Base-by-base conservation (phyloP, 2,113 vertebrate species). In the Etia nguti region DNA sequence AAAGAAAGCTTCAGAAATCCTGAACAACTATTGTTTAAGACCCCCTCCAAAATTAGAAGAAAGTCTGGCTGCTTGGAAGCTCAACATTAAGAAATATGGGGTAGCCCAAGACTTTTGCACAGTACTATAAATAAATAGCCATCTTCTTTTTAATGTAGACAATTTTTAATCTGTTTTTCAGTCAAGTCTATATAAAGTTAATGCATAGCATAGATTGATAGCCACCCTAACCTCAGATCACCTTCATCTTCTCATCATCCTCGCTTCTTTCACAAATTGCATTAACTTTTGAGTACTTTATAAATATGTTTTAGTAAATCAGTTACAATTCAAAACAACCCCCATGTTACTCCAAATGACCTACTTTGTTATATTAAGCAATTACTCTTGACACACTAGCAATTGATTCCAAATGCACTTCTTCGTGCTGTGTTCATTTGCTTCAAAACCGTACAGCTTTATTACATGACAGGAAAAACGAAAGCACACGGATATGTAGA, bases 401-500 rank as follows among this genome's bases (percentile, higher is more conserved):
- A 50, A 34, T n/a, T 77, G 46, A 31, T 77, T 50, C 73, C 73
- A 77, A 77, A 77, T 52, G 46, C 26, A 75, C 57, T 9, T 60
- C 8, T 36, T 15, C 4, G 4, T 48, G 10, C 22, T 54, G 9
- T 50, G 7, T 83, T 50, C 26, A 77, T 52, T 77, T 77, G 46
- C 46, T 50, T 77, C 73, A 77, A 50, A 77, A 20, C 56, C 38
- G 11, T 48, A 26, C 56, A 26, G 48, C 77, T 62, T 26, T 9
- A 82, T 87, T 59, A 52, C 16, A 43, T 26, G 52, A 50, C 48
- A 24, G 26, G 9, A 26, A 81, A 59, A 73, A 65, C 22, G 5
- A 79, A 41, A 48, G 11, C 73, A 41, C 54, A 73, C 85, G 24
- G 43, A 84, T 82, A 87, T 87, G 52, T 84, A 81, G 88, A 91